phyloP scores from a whole-genome alignment of 53 echinoderm and acorn worm genomes.

The Actinopyga echinites region DNA sequence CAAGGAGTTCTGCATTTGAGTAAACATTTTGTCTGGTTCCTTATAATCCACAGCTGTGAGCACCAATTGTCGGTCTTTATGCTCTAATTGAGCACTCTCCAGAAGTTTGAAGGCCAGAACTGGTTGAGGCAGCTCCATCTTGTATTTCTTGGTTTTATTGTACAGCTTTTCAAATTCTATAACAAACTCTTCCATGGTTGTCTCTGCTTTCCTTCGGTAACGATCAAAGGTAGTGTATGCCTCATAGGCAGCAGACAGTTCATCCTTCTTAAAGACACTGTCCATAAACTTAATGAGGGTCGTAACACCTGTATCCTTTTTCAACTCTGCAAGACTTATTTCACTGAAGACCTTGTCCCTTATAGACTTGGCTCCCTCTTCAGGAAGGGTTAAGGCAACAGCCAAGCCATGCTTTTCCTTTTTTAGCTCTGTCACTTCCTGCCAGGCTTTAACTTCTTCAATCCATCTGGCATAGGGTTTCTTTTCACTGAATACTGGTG shows the following conservation, averaged over 20 bases:
- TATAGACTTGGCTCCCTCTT: slow-evolving; percentile 1
- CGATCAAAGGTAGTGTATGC: slow-evolving; percentile 12
- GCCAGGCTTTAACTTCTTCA: slow-evolving; percentile 12
- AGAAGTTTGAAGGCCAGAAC: slow-evolving; percentile 11
- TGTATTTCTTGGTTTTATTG: slow-evolving; percentile 6
- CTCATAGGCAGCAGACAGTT: not conserved
- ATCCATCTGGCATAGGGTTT: not conserved
- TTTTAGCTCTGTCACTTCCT: not conserved
- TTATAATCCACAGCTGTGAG: slow-evolving; percentile 7
- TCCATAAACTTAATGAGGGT: not conserved
- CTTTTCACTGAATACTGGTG: not conserved
- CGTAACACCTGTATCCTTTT: not conserved
- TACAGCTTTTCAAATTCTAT: slow-evolving; percentile 14
- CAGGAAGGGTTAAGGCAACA: not conserved
- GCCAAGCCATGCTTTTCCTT: not conserved
- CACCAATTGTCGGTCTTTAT: slow-evolving; percentile 37
- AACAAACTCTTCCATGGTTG: slow-evolving; percentile 3
- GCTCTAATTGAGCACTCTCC: slow-evolving; percentile 20
- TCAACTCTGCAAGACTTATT: not conserved
- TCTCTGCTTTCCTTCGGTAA: not conserved
- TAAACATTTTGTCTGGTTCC: slow-evolving; percentile 5
- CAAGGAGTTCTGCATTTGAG: slow-evolving; percentile 13
- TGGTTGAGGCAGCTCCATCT: slow-evolving; percentile 13
- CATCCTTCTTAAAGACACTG: slow-evolving; percentile 18
- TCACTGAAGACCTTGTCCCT: slow-evolving; percentile 9